Conservation (phyloP, 1,140 invertebrate species). For the Radopholus similis region DNA sequence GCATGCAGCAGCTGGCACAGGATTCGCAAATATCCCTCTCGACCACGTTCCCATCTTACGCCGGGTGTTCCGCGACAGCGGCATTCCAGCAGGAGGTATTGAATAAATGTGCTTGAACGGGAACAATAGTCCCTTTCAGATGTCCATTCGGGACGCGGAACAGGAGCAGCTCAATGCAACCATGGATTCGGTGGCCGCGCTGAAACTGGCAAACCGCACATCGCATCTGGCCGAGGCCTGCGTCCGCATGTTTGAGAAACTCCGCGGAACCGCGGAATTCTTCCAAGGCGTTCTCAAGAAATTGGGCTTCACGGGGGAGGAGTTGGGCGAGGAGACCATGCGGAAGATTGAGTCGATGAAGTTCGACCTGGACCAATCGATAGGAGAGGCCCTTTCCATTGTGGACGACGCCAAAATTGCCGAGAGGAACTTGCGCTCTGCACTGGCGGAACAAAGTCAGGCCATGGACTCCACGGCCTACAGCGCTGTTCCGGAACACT, state of each 20-base stretch:
- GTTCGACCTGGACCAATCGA: constrained; percentile 1
- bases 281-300: constrained; percentile 4
- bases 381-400: background rate
- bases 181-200: background rate
- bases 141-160: background rate
- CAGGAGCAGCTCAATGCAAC: background rate
- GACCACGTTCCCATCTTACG: background rate
- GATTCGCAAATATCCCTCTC: constrained; percentile 13
- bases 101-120: background rate
- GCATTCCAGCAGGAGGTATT: background rate
- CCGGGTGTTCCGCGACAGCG: background rate
- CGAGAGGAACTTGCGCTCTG: background rate
- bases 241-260: constrained; percentile 10
- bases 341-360: background rate
- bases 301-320: background rate
- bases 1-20: constrained; percentile 6
- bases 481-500: background rate
- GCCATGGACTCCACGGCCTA: background rate
- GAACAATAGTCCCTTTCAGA: background rate
- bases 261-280: constrained; percentile 12
- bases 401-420: background rate
- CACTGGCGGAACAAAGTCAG: background rate
- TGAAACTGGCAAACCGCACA: background rate
- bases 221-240: background rate
- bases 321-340: constrained; percentile 1